Conservation (phyloP, 2,113 vertebrate species). For the Ellobius talpinus region DNA sequence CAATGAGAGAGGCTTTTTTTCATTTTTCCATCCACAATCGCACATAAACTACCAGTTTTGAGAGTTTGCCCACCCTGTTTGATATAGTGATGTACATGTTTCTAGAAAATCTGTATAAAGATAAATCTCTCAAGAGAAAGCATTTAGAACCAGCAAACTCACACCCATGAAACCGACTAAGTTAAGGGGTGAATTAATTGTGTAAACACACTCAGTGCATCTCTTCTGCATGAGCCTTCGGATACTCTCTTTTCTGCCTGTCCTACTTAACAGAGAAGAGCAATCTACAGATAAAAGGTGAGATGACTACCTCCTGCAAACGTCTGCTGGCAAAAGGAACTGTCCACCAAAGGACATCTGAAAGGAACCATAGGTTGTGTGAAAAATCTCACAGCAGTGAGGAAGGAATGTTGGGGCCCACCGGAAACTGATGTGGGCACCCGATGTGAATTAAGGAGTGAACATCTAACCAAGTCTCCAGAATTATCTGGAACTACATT, state of each 20-base stretch:
- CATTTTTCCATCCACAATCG: conserved; percentile 69
- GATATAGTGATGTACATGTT: conserved; percentile 85
- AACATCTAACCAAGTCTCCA: conserved; percentile 14
- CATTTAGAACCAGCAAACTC: conserved; percentile 90
- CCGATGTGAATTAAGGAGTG: conserved; percentile 23
- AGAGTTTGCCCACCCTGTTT: conserved; percentile 86
- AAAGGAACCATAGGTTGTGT: conserved; percentile 43
- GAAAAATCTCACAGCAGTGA: conserved; percentile 6
- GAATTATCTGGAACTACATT: conserved; percentile 72
- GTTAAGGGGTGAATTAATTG: conserved; percentile 86
- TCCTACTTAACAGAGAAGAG: conserved; percentile 47
- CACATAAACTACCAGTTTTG: conserved; percentile 85
- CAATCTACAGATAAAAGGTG: conserved; percentile 21
- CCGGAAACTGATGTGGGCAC: conserved; percentile 51
- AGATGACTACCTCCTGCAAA: background rate
- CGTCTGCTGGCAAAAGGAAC: conserved; percentile 49
- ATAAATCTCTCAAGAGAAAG: conserved; percentile 89
- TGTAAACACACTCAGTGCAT: conserved; percentile 91
- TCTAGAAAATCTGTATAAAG: conserved; percentile 92
- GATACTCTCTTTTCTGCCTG: conserved; percentile 49
- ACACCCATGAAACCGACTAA: conserved; percentile 86
- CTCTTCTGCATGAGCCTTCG: conserved; percentile 84
- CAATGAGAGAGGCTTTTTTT: conserved; percentile 50
- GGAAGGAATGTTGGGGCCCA: background rate
- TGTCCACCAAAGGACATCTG: conserved; percentile 53